A percentile compares a stretch with the other conserved stretches of the same genome.
phyloP scores from a whole-genome alignment of 2,797 vertebrate species.

The Sebastes hubbsi region DNA sequence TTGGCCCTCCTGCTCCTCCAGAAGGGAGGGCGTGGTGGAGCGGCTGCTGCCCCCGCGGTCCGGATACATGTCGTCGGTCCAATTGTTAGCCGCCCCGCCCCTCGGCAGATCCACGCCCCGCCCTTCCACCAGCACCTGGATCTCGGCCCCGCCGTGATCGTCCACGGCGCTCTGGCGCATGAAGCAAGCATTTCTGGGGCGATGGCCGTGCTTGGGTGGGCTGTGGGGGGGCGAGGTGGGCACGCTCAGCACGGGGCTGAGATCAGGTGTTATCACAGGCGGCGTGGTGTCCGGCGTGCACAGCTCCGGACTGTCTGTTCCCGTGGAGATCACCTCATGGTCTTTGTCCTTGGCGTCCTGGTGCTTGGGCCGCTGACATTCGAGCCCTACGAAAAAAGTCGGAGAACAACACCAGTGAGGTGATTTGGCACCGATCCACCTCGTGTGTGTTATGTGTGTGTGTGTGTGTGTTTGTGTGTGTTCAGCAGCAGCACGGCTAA shows the following conservation, averaged over 20 bases:
- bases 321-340: slow-evolving; percentile 91
- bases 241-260: slow-evolving; percentile 91
- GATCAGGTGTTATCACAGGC: slow-evolving; percentile 90
- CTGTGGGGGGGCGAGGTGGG: slow-evolving; percentile 87
- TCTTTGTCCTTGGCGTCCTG: slow-evolving; percentile 90
- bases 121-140: slow-evolving; percentile 95
- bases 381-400: slow-evolving; percentile 84
- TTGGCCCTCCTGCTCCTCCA: slow-evolving; percentile 88
- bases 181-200: slow-evolving; percentile 90
- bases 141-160: slow-evolving; percentile 90
- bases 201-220: slow-evolving; percentile 77
- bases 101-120: slow-evolving; percentile 77
- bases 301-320: slow-evolving; percentile 86
- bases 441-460: background rate
- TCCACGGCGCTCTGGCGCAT: slow-evolving; percentile 92
- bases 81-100: slow-evolving; percentile 85
- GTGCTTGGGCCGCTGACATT: slow-evolving; percentile 91
- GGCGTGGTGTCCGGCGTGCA: slow-evolving; percentile 92
- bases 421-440: slow-evolving; percentile 43
- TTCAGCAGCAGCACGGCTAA: slow-evolving; percentile 28
- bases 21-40: slow-evolving; percentile 80
- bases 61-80: slow-evolving; percentile 88
- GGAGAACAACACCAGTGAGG: slow-evolving; percentile 43
- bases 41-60: slow-evolving; percentile 83
- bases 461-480: slow-evolving; percentile 1